Percentiles rank a stretch among this genome's conserved stretches.
phyloP scores from a whole-genome alignment of 2,113 vertebrate species.

The Thoracochromis brauschi region DNA sequence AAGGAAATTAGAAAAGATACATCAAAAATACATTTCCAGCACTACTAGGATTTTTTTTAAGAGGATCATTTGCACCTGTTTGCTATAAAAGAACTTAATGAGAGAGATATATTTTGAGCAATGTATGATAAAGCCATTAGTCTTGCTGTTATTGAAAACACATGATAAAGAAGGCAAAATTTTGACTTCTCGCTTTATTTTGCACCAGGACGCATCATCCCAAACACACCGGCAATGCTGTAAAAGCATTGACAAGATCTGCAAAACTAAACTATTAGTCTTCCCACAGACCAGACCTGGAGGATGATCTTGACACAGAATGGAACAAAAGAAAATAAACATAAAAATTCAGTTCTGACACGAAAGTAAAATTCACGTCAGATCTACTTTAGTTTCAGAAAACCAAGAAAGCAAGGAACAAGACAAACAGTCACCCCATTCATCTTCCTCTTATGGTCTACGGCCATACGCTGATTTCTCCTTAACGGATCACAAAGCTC shows the following conservation, averaged over 20 bases:
- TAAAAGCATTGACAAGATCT: neutral
- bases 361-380: neutral
- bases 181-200: neutral
- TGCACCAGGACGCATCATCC: neutral
- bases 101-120: fast-evolving
- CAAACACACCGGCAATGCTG: fast-evolving
- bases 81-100: neutral
- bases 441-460: neutral
- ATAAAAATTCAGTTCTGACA: neutral
- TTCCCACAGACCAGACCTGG: neutral
- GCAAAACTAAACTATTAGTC: neutral
- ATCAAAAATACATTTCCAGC: neutral
- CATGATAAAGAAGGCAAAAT: fast-evolving
- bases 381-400: neutral
- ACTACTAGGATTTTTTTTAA: neutral
- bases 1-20: neutral
- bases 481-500: neutral
- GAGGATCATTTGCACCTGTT: neutral
- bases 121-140: neutral
- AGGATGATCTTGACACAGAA: neutral
- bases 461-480: neutral
- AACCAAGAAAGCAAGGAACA: neutral
- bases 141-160: neutral
- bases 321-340: neutral
- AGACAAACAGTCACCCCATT: neutral